Evolutionary conservation across 2,888 invertebrate genomes (phyloP).

Genomic region (Caenorhabditis sp.): DNA sequence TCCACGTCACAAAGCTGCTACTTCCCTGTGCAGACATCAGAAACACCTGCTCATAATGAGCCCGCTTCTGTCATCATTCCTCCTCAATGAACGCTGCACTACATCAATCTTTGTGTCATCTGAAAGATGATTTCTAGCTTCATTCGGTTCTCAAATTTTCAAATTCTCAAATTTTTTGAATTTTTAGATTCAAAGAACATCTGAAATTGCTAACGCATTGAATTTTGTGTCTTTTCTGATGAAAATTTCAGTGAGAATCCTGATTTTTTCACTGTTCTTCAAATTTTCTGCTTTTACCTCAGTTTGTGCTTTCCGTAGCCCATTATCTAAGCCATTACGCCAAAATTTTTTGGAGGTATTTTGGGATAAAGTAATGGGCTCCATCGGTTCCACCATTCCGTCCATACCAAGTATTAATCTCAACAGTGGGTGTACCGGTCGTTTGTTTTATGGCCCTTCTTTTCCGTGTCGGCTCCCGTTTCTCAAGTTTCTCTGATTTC

Average conservation of each 20-base stretch:
- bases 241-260: no score
- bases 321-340: not conserved
- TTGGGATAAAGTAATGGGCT: not conserved
- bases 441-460: not conserved
- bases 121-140: not conserved
- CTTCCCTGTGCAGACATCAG: not conserved
- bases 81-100: not conserved
- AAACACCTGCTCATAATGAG: not conserved
- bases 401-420: not conserved
- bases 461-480: slow-evolving; percentile 7
- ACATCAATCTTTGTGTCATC: not conserved
- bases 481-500: slow-evolving; percentile 7
- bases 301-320: not conserved
- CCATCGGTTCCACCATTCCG: not conserved
- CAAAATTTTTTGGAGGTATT: not conserved
- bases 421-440: slow-evolving; percentile 4
- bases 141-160: not conserved
- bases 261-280: not conserved
- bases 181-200: no score
- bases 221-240: no score
- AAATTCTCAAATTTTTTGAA: not conserved
- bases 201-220: no score
- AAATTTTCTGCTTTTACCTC: not conserved
- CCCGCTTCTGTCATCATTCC: not conserved
- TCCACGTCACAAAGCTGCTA: not conserved